These are phyloP conservation scores for Temnothorax longispinosus DNA, from an alignment of 1,140 invertebrate species.

Conservation along the genomic window DNA sequence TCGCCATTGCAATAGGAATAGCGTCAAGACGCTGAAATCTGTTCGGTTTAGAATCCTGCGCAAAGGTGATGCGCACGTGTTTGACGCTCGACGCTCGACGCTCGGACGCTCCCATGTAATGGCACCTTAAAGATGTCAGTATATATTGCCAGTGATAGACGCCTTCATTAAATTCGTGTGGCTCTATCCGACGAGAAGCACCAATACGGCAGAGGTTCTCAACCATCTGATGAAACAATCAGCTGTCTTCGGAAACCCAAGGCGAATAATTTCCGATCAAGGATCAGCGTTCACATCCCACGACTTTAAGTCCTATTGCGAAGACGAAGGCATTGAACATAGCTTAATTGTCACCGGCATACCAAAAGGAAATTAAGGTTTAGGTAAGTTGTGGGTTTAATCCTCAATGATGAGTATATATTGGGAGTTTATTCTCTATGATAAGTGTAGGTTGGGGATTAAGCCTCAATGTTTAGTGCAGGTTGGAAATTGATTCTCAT, in stretches of 20 bases:
- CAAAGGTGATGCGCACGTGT: no score
- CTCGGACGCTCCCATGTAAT: no score
- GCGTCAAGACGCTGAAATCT: no score
- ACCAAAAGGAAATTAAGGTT: background rate
- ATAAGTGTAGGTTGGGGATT: no score
- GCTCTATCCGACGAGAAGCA: background rate
- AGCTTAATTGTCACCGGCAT: background rate
- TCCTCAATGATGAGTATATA: no score
- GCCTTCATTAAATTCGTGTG: slow-evolving; percentile 12
- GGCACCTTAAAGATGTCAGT: background rate
- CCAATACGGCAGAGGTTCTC: background rate
- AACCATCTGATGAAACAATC: background rate
- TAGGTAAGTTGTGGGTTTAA: no score
- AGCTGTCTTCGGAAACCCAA: background rate
- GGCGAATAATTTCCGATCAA: slow-evolving; percentile 2
- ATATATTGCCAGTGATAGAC: background rate
- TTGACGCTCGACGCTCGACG: no score
- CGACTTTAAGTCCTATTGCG: slow-evolving; percentile 1
- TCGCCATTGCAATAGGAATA: no score
- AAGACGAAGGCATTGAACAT: slow-evolving; percentile 3
- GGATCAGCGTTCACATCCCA: slow-evolving; percentile 1
- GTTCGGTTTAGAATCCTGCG: no score
- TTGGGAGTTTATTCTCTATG: no score
- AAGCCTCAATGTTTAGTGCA: no score
- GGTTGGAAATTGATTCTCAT: no score